Base-by-base conservation (phyloP, 2,888 invertebrate genomes). In the Catocala sponsa region DNA sequence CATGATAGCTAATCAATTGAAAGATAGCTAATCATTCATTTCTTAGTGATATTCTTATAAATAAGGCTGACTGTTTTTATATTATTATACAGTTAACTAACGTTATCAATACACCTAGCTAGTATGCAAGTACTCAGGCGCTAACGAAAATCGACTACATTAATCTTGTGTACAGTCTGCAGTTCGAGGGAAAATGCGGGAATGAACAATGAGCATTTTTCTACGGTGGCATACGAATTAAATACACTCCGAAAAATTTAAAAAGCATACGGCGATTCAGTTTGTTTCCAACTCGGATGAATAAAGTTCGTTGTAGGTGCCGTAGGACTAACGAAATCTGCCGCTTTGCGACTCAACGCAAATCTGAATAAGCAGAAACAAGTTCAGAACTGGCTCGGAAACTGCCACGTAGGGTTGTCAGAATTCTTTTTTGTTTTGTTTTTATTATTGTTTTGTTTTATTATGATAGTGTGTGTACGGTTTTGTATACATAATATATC, bases 311-410 rank as follows among this genome's bases (percentile, higher is more conserved):
- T 61, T 63, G 59, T 56, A 73, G 63, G 60, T 63, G 51, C 65
- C 58, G 59, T 62, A 64, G 61, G 68, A 63, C 70, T 74, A 68
- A 77, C 60, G 35, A 76, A 76, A 76, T 74, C 68, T 77, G 78
- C 60, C 74, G 74, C 65, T 73, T 76, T 70, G 64, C 74, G 68
- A 65, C 73, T 70, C 68, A 62, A 56, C 75, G 55, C 57, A 68
- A 70, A 68, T 74, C 75, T 76, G 78, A 77, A 76, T 77, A 77
- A 77, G 72, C 68, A 77, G 63, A 77, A 77, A 76, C 75, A 77
- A 74, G 70, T 74, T 72, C 62, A 52, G 25, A 59, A 67, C 73
- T 76, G 67, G 70, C 70, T 65, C 59, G 49, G 43, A 12, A 43
- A 46, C 60, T 51, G 43, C 7, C 5, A 5, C 2, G 4, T 60